Evolutionary conservation across 2,888 invertebrate species (phyloP), one percentile per base, ranked within the genome.

Genomic region (Apeira syringaria): DNA sequence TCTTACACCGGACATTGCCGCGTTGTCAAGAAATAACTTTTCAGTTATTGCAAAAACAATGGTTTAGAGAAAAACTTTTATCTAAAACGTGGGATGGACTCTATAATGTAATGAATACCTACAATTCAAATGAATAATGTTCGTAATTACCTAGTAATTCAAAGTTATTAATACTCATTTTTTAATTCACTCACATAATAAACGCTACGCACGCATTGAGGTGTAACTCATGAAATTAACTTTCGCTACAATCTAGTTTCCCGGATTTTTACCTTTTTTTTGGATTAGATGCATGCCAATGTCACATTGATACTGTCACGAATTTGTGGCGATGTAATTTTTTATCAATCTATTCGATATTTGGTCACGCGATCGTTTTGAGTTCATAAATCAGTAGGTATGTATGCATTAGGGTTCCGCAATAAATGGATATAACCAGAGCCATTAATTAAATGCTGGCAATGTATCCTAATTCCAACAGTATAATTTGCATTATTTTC

Each of bases 231-330:
- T 53, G 35, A 55, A 52, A 56, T 52, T 56, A 53, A 47, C 58
- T 58, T 59, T 59, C 61, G 42, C 54, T 26, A 13, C 37, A 50
- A 53, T 61, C 44, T 53, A 18, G 45, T 56, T 20, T 39, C 39
- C 39, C 63, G 61, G 59, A 62, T 50, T 64, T 54, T 52, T 50
- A 13, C 20, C 53, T 62, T 66, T 64, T 55, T 47, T 46, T 39
- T 12, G 42, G 43, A 48, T 59, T 58, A 46, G 41, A 50, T 46
- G 45, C 50, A 42, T 48, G 47, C 54, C 53, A 49, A 29, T 46
- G 56, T 55, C 53, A 56, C 48, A 54, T 49, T 47, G 42, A 22
- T 27, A 43, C 55, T 53, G 51, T 31, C 52, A 40, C 44, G 46
- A 42, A 58, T 41, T 28, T 32, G 47, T 38, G 46, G 12, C 26